Evolutionary conservation across 2,888 invertebrate species (phyloP).

Genomic region (Nebria salina): DNA sequence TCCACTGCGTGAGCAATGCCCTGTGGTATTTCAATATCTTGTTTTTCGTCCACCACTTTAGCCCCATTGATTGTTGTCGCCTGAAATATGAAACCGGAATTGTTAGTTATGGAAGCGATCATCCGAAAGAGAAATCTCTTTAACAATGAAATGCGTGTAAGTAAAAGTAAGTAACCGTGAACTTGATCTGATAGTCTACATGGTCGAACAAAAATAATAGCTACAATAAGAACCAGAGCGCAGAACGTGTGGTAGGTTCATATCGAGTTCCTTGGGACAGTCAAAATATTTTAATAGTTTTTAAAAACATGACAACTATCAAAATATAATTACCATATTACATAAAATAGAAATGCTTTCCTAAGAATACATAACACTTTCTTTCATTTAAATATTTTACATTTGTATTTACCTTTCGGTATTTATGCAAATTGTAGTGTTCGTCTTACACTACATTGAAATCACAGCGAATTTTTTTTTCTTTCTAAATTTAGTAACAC

Average conservation of each 20-base stretch:
- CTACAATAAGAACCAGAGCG: neutral
- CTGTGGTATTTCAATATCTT: conserved; percentile 85
- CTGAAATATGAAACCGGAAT: conserved; percentile 57
- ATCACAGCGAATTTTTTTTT: too few relatives aligned
- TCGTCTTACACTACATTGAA: neutral
- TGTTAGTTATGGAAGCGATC: neutral
- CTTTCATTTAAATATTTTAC: neutral
- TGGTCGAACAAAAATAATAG: neutral
- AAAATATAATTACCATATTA: neutral
- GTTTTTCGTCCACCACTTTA: conserved; percentile 80
- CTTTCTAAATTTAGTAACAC: too few relatives aligned
- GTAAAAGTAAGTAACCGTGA: conserved; percentile 20
- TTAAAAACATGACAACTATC: neutral
- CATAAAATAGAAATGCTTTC: neutral
- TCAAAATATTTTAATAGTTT: neutral
- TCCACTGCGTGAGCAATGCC: conserved; percentile 87
- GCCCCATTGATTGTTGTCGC: conserved; percentile 89
- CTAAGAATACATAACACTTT: neutral
- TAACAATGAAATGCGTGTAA: neutral
- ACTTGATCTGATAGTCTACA: conserved; percentile 9
- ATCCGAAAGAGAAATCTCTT: neutral
- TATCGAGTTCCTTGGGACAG: neutral
- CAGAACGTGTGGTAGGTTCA: neutral
- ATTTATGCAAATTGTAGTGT: neutral
- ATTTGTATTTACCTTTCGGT: neutral